A percentile compares a stretch with the other conserved stretches of the same genome.
Conservation (phyloP, 1,140 invertebrate species). For the Lordiphosa clarofinis region DNA sequence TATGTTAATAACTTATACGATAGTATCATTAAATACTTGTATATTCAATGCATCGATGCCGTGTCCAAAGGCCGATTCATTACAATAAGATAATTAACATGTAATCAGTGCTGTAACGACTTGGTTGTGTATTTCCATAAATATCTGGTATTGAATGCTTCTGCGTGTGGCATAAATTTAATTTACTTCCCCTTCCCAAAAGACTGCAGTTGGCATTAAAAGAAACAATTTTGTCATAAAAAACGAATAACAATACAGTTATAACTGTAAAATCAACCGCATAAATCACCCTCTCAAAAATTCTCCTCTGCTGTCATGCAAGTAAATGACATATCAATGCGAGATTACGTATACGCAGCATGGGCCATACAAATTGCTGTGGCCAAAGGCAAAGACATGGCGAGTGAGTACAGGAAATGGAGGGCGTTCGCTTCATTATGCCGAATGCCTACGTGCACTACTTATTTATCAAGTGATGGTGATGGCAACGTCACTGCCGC, state of each 20-base stretch:
- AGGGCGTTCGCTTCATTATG: conserved; percentile 56
- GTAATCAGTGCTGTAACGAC: conserved; percentile 69
- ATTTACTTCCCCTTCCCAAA: conserved; percentile 34
- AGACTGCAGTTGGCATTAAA: conserved; percentile 26
- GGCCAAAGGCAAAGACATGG: conserved; percentile 5
- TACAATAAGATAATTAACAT: conserved; percentile 71
- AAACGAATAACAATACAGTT: conserved; percentile 51
- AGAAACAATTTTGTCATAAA: conserved; percentile 35
- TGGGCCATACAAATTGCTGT: conserved; percentile 47
- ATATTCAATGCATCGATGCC: background rate
- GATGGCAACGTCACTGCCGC: conserved; percentile 43
- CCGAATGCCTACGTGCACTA: conserved; percentile 74
- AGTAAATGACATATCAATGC: conserved; percentile 74
- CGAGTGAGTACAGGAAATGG: background rate
- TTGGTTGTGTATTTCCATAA: conserved; percentile 21
- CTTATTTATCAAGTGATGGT: conserved; percentile 74
- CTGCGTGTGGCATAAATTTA: conserved; percentile 42
- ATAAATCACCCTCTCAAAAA: conserved; percentile 52
- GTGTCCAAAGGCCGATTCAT: conserved; percentile 59
- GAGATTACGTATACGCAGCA: conserved; percentile 72
- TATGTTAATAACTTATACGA: conserved; percentile 6
- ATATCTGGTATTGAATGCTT: conserved; percentile 42
- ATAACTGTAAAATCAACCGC: conserved; percentile 60
- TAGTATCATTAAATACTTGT: conserved; percentile 6
- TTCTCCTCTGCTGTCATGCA: conserved; percentile 30